Base-by-base conservation (phyloP, 2,113 vertebrate species). In the Chionomys nivalis region DNA sequence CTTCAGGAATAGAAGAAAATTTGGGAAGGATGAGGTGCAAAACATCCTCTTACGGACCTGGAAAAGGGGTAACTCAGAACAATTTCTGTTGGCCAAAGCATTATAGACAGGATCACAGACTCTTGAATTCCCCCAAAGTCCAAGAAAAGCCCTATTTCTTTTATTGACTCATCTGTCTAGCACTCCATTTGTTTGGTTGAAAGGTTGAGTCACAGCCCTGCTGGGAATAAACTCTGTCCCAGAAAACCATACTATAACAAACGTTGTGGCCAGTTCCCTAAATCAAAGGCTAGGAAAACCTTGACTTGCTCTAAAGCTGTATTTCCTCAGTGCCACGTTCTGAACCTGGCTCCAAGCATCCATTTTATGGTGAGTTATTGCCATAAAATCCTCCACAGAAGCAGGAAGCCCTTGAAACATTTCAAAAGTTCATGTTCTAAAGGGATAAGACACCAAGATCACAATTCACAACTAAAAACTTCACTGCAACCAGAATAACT, bases 161-260 rank as follows among this genome's bases (percentile, higher is more conserved):
- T 87, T 65, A 95, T 2, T 5, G 81, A 49, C 89, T 97, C 76
- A 89, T 92, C 85, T 68, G 94, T 95, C 70, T 2, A 24, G n/a
- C 19, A 47, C 61, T 90, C 82, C 68, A n/a, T 79, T 92, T 89
- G 63, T 49, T 92, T 97, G 47, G 44, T 52, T 90, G 55, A 95
- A 94, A 96, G 65, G 87, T 63, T 89, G 95, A 97, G 87, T 89
- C 96, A 94, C 44, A 83, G 49, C 23, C 49, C 55, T 93, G 3
- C 61, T 95, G 82, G 91, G 94, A 96, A 95, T 68, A 96, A n/a
- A 95, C 33, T 89, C 88, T 78, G 21, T 91, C 72, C 88, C 82
- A 87, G 86, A 94, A 96, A 96, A 88, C 47, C 44, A 95, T 2
- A 16, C 77, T 76, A 82, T 90, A 90, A 93, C 90, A 94, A 96